Base-by-base conservation (phyloP, 2,888 invertebrate species). In the Cataglyphis livida region DNA sequence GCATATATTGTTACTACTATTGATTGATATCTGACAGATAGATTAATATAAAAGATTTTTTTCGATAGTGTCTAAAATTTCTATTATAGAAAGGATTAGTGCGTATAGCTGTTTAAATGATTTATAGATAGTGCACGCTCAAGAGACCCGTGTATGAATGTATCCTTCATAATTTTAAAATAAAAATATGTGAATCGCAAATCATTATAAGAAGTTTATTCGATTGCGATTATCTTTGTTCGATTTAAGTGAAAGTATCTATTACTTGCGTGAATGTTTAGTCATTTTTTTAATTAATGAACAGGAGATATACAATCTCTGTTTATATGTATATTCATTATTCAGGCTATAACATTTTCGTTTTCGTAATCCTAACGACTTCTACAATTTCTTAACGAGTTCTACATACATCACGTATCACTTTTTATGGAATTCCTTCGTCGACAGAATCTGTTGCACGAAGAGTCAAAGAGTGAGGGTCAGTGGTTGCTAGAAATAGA, bases 51-150 rank as follows among this genome's bases (percentile, higher is more conserved):
- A 21, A 32, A 32, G 15, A 54, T 21, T 2, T 6, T 28, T 21
- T 15, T 28, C 1, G 15, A 44, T 3, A 6, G 12, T 54, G 10
- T 66, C 25, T 28, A n/a, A 54, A 54, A 4, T 3, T 4, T 25
- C 21, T 57, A 54, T 15, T 44, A 12, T 59, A 73, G 28, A 51
- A 51, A 7, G 12, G 7, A 12, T 21, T n/a, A 71, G 51, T 82
- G 84, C 41, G 70, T 86, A 89, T 89, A 85, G 73, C 76, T 87
- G 81, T 76, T 86, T 89, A 85, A 82, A 85, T 84, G 82, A 88
- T 76, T 89, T 84, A 89, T 89, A 35, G 35, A 35, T 35, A 35
- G 0, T 35, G 35, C 35, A 85, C 73, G 74, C 28, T 15, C 25
- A 81, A 44, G 7, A 41, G 25, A 65, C 2, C 28, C 3, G 7